Evolutionary conservation across 2,113 vertebrate species (phyloP).

Genomic region (Gnathonemus longibarbis): DNA sequence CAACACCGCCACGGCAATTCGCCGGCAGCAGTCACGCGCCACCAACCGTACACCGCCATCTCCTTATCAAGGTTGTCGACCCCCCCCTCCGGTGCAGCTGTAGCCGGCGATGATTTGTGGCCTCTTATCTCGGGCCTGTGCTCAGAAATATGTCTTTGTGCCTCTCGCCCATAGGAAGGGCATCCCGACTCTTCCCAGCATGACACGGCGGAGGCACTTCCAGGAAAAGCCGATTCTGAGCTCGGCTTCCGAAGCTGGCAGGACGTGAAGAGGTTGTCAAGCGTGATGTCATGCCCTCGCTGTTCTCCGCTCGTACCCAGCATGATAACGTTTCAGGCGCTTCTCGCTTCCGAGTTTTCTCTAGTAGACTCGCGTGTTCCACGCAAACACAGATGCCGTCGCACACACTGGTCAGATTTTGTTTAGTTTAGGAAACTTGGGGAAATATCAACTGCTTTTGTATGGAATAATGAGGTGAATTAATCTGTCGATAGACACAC

Average conservation of each 20-base stretch:
- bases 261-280: background rate
- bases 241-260: background rate
- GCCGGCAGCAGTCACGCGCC: background rate
- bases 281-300: background rate
- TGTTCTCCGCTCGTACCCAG: background rate
- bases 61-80: constrained; percentile 1
- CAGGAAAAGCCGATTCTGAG: background rate
- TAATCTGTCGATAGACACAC: background rate
- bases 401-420: background rate
- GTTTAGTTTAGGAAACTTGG: background rate
- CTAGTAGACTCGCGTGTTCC: background rate
- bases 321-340: background rate
- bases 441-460: background rate
- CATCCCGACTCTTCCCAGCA: background rate
- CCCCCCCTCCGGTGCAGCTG: background rate
- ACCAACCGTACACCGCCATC: background rate
- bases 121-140: background rate
- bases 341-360: background rate
- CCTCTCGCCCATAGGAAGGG: background rate
- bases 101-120: background rate
- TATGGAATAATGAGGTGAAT: background rate
- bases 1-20: background rate
- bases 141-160: background rate
- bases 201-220: background rate
- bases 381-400: background rate